Evolutionary conservation across 30 jellyfish, hydroid and myxozoan genomes (phyloP), one percentile per base, ranked within the genome.

Genomic region (Catostylus mosaicus): DNA sequence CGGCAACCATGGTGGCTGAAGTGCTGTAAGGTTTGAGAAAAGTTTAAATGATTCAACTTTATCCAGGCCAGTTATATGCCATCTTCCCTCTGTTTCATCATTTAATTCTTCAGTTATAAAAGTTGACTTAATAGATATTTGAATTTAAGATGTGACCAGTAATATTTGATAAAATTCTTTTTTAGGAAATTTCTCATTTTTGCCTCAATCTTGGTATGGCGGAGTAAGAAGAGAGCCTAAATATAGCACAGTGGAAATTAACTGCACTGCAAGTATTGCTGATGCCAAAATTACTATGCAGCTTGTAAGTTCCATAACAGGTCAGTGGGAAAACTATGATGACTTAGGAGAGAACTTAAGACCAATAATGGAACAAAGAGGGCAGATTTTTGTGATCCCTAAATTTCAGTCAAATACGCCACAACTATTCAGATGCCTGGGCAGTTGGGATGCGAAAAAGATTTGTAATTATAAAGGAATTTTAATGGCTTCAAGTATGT

Each of bases 101-200:
- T n/a, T n/a, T n/a, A n/a, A n/a, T n/a, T n/a, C n/a, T n/a, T n/a
- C n/a, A n/a, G n/a, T n/a, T n/a, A n/a, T n/a, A n/a, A n/a, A n/a
- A n/a, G n/a, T n/a, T n/a, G n/a, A n/a, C n/a, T n/a, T n/a, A n/a
- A n/a, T n/a, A n/a, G n/a, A n/a, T n/a, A n/a, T n/a, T n/a, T n/a
- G n/a, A n/a, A n/a, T n/a, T n/a, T n/a, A n/a, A n/a, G n/a, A n/a
- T n/a, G n/a, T n/a, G n/a, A n/a, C n/a, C n/a, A n/a, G n/a, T n/a
- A n/a, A n/a, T n/a, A n/a, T n/a, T n/a, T n/a, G n/a, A n/a, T n/a
- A n/a, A n/a, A n/a, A n/a, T 26, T 32, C 67, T 10, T 52, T 52
- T 74, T 52, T 56, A 76, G 87, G 87, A 52, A 57, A 76, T 48
- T 76, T 76, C 63, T 29, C 77, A 32, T 14, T 76, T 22, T 20